Percentiles rank a stretch among this genome's conserved stretches.
These are phyloP conservation scores for Montifringilla adamsi DNA, from an alignment of 2,113 vertebrate genomes.

Conservation along the genomic window DNA sequence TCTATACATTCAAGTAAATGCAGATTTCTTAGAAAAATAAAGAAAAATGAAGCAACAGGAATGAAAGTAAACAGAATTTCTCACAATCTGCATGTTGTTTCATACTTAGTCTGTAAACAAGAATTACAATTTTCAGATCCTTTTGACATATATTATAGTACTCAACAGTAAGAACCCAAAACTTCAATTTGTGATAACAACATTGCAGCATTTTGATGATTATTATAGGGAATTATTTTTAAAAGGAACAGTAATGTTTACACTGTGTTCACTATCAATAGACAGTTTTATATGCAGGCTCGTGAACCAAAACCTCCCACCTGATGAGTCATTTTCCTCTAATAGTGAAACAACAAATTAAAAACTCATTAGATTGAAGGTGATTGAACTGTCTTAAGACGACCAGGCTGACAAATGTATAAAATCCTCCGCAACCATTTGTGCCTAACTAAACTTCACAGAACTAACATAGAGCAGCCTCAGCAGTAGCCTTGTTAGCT, in stretches of 20 bases:
- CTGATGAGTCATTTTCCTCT: constrained; percentile 45
- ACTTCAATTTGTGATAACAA: neutral
- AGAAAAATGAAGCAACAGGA: neutral
- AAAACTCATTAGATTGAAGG: constrained; percentile 22
- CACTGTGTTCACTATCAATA: neutral
- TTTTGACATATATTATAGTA: neutral
- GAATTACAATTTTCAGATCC: neutral
- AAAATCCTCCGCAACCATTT: neutral
- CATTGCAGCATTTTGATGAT: neutral
- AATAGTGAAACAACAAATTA: constrained; percentile 44
- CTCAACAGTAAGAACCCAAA: neutral
- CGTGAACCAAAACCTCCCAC: constrained; percentile 36
- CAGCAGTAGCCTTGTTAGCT: neutral
- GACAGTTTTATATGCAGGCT: constrained; percentile 17
- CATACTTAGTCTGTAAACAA: neutral
- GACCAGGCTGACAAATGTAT: neutral
- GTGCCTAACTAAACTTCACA: neutral
- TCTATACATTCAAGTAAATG: neutral
- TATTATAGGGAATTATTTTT: constrained; percentile 1
- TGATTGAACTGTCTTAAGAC: constrained; percentile 17
- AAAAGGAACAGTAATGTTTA: constrained; percentile 20
- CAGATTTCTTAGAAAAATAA: neutral
- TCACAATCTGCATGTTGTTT: neutral
- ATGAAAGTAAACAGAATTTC: neutral
- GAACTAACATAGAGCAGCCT: constrained; percentile 16